These are phyloP conservation scores for Verasper variegatus DNA, from an alignment of 2,113 vertebrate species.

Conservation along the genomic window DNA sequence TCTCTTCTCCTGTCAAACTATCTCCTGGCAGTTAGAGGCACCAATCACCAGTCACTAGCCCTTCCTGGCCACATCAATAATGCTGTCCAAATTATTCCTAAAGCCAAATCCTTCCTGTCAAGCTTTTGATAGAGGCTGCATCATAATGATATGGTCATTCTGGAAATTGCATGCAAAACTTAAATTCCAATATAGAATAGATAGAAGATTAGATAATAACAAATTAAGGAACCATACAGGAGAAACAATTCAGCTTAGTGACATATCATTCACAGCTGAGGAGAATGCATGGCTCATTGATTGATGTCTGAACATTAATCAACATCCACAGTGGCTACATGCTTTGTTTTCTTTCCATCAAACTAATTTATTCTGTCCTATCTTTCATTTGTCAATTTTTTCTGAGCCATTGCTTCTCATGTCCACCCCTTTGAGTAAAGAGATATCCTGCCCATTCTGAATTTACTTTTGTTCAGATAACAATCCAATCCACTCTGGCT, in stretches of 20 bases:
- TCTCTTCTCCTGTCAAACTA: too few relatives aligned
- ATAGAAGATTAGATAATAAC: too few relatives aligned
- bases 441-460: not conserved
- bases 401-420: not conserved
- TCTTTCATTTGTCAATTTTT: constrained; percentile 11
- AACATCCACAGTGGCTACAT: not conserved
- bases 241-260: not conserved
- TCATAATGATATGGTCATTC: too few relatives aligned
- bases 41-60: too few relatives aligned
- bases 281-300: not conserved
- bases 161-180: too few relatives aligned
- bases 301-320: too few relatives aligned
- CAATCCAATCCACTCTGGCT: constrained; percentile 12
- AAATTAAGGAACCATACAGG: not conserved
- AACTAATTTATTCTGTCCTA: not conserved
- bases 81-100: too few relatives aligned
- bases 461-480: constrained; percentile 10
- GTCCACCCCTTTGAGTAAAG: not conserved
- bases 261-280: not conserved
- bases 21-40: too few relatives aligned
- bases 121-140: too few relatives aligned
- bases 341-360: not conserved
- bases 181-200: too few relatives aligned
- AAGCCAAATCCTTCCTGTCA: too few relatives aligned
- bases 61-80: too few relatives aligned